Percentiles rank a stretch among this genome's conserved stretches.
phyloP scores from a whole-genome alignment of 2,113 vertebrate species.

The Anhinga anhinga region DNA sequence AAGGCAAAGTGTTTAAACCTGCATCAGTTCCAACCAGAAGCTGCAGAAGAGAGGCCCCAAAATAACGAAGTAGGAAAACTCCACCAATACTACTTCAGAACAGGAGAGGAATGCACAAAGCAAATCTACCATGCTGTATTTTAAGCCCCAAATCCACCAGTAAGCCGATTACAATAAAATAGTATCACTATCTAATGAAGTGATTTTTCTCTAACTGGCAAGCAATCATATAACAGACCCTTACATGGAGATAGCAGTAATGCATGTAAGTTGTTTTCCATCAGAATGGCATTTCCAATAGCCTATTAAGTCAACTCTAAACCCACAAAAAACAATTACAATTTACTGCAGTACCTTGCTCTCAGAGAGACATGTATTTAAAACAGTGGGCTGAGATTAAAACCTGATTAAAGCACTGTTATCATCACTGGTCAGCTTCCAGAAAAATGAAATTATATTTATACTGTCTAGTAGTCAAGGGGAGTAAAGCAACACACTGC shows the following conservation, averaged over 20 bases:
- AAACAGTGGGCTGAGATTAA: neutral
- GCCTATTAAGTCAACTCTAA: neutral
- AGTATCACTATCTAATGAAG: neutral
- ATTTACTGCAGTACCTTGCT: neutral
- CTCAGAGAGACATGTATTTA: neutral
- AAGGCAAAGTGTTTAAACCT: neutral
- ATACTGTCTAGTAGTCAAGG: neutral
- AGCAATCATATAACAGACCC: neutral
- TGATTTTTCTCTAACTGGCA: slow-evolving; percentile 1
- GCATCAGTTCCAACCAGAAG: neutral
- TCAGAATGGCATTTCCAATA: neutral
- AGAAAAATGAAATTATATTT: neutral
- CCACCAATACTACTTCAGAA: neutral
- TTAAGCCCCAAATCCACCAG: neutral
- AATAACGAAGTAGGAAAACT: neutral
- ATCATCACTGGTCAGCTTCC: neutral
- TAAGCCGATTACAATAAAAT: slow-evolving; percentile 32
- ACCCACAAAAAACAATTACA: neutral
- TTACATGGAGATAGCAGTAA: neutral
- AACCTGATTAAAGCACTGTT: neutral
- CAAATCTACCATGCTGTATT: neutral
- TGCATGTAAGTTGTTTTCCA: neutral
- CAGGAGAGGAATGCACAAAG: neutral
- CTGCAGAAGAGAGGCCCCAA: neutral
- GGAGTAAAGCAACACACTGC: neutral